Conservation (phyloP, 1,140 invertebrate species). For the Harpegnathos saltator region DNA sequence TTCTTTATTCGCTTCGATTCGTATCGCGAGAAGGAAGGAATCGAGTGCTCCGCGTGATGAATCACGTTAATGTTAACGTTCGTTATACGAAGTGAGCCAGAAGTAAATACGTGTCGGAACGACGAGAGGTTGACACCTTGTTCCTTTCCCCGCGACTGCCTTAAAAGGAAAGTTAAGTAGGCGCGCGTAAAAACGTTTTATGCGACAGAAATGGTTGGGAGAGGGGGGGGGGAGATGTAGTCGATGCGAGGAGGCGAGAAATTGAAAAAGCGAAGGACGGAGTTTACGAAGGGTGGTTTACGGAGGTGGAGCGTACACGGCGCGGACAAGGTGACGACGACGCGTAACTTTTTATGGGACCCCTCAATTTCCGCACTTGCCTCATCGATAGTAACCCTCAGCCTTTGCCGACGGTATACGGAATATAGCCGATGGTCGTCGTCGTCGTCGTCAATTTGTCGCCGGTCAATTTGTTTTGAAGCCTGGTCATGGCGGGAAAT, state of each 20-base stretch:
- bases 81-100: too few species aligned
- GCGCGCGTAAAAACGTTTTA: neutral
- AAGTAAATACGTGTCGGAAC: too few species aligned
- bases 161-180: conserved; percentile 36
- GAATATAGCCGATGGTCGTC: neutral
- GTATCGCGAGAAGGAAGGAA: too few species aligned
- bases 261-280: conserved; percentile 28
- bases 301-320: neutral
- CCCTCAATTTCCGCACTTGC: conserved; percentile 40
- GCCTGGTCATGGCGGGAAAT: neutral
- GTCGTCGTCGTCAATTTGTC: too few species aligned
- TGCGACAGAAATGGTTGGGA: neutral
- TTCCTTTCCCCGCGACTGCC: neutral
- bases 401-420: neutral
- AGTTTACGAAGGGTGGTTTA: conserved; percentile 28
- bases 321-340: conserved; percentile 30
- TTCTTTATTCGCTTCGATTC: too few species aligned
- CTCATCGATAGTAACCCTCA: conserved; percentile 37
- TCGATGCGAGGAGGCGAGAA: neutral
- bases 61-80: too few species aligned
- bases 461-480: conserved; percentile 47
- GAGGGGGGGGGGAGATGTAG: neutral
- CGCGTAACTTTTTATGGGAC: conserved; percentile 41
- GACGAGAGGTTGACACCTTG: neutral
- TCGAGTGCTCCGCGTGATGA: too few species aligned